Evolutionary conservation across 2,797 vertebrate genomes (phyloP).

Genomic region (Botia kubotai): DNA sequence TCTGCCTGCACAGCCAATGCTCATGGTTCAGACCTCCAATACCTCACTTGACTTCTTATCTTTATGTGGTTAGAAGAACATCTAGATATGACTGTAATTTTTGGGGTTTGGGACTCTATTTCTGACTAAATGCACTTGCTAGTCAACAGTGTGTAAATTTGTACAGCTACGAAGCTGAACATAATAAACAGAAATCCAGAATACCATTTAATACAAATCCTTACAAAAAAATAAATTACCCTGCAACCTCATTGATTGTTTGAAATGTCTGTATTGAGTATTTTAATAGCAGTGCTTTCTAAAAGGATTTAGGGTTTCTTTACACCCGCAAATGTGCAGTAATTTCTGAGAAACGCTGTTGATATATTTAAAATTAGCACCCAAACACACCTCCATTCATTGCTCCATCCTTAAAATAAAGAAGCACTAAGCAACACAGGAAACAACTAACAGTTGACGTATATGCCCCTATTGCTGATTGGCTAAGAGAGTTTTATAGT

Average conservation of each 20-base stretch:
- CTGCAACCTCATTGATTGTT: neutral
- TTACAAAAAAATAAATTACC: neutral
- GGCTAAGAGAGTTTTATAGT: too few relatives aligned
- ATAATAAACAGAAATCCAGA: neutral
- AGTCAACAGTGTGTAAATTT: neutral
- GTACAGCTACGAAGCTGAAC: neutral
- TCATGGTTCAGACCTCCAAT: slow-evolving; percentile 21
- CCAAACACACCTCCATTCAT: too few relatives aligned
- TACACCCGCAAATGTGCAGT: neutral
- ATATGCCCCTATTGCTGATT: too few relatives aligned
- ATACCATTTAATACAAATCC: too few relatives aligned
- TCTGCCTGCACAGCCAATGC: slow-evolving; percentile 29
- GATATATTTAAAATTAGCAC: too few relatives aligned
- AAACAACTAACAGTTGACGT: too few relatives aligned
- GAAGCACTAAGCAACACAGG: too few relatives aligned
- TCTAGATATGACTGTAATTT: slow-evolving; percentile 9
- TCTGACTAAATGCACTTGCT: neutral
- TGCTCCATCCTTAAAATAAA: too few relatives aligned
- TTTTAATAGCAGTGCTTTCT: neutral
- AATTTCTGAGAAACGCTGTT: too few relatives aligned
- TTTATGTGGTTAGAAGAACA: neutral
- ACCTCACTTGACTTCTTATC: slow-evolving; percentile 30
- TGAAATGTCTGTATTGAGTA: neutral
- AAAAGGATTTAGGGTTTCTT: neutral
- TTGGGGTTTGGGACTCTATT: neutral